Evolutionary conservation across 2,888 invertebrate species (phyloP).

Genomic region (Cryptus armator): DNA sequence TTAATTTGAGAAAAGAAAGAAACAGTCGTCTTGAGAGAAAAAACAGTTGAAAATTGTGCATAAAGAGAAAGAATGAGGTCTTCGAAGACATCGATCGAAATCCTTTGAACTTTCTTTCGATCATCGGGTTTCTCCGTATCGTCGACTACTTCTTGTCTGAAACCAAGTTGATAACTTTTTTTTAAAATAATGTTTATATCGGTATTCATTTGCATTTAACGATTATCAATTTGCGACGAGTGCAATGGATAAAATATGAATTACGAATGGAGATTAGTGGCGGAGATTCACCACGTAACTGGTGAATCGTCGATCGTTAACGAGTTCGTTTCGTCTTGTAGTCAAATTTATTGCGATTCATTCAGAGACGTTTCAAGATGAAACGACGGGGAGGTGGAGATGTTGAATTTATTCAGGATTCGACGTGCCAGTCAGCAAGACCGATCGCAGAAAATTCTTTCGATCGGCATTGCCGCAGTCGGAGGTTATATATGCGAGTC

Average conservation of each 20-base stretch:
- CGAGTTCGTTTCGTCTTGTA: slow-evolving; percentile 19
- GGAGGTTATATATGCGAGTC: neutral
- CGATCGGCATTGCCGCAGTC: slow-evolving; percentile 12
- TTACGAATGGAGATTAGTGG: too few species aligned
- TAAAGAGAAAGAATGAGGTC: too few species aligned
- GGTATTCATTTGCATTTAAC: too few species aligned
- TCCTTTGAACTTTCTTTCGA: neutral
- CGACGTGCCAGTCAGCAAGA: slow-evolving; percentile 50
- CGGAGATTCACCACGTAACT: neutral
- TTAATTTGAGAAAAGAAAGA: too few species aligned
- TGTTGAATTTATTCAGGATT: slow-evolving; percentile 46
- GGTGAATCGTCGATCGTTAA: slow-evolving; percentile 2
- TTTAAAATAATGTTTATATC: neutral
- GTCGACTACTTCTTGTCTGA: neutral
- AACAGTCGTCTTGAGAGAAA: too few species aligned
- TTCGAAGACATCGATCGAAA: too few species aligned
- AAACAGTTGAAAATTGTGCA: too few species aligned
- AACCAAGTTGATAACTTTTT: neutral
- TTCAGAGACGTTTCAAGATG: slow-evolving; percentile 5
- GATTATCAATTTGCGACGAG: too few species aligned
- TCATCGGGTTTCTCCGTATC: neutral
- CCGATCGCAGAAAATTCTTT: slow-evolving; percentile 37
- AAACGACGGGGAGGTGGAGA: neutral
- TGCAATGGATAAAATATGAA: too few species aligned
- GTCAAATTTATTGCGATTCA: neutral